Percentiles rank a stretch among this genome's conserved stretches.
These are phyloP conservation scores for Syritta pipiens DNA, from an alignment of 2,888 invertebrate species.

Conservation along the genomic window DNA sequence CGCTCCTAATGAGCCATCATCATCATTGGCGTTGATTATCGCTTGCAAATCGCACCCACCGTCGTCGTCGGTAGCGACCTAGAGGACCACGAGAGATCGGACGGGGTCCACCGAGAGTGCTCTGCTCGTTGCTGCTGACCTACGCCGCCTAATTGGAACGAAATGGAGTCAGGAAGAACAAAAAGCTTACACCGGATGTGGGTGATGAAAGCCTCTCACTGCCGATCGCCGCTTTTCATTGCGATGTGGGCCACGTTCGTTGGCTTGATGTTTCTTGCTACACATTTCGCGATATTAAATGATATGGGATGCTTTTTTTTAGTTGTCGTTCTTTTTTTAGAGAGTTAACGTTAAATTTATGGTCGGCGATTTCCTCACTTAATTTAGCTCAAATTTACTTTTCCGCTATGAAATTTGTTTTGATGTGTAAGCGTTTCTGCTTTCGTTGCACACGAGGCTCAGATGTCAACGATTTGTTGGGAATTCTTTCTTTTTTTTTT, in stretches of 20 bases:
- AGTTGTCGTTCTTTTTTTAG: neutral
- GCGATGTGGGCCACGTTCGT: slow-evolving; percentile 32
- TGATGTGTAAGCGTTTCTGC: neutral
- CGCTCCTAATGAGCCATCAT: slow-evolving; percentile 21
- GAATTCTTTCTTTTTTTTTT: neutral
- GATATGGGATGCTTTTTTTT: slow-evolving; percentile 23
- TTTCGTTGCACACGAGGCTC: neutral
- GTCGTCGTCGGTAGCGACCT: too few relatives aligned
- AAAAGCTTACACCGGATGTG: slow-evolving; percentile 39
- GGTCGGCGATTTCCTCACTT: slow-evolving; percentile 25
- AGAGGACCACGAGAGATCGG: too few relatives aligned
- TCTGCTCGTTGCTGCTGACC: slow-evolving; percentile 1
- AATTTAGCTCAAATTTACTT: slow-evolving; percentile 15
- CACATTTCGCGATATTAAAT: slow-evolving; percentile 36
- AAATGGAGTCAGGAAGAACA: slow-evolving; percentile 6
- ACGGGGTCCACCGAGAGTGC: too few relatives aligned
- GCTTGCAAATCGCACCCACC: slow-evolving; percentile 13
- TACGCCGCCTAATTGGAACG: slow-evolving; percentile 15
- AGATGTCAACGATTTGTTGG: slow-evolving; percentile 5
- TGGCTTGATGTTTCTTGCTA: slow-evolving; percentile 11
- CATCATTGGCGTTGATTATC: slow-evolving; percentile 19
- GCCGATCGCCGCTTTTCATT: slow-evolving; percentile 25
- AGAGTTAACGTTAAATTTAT: slow-evolving; percentile 22
- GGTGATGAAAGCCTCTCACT: slow-evolving; percentile 37
- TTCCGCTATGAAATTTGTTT: slow-evolving; percentile 22